A percentile compares a stretch with the other conserved stretches of the same genome.
phyloP scores from a whole-genome alignment of 2,113 vertebrate genomes.

The Ceuthmochares aereus region DNA sequence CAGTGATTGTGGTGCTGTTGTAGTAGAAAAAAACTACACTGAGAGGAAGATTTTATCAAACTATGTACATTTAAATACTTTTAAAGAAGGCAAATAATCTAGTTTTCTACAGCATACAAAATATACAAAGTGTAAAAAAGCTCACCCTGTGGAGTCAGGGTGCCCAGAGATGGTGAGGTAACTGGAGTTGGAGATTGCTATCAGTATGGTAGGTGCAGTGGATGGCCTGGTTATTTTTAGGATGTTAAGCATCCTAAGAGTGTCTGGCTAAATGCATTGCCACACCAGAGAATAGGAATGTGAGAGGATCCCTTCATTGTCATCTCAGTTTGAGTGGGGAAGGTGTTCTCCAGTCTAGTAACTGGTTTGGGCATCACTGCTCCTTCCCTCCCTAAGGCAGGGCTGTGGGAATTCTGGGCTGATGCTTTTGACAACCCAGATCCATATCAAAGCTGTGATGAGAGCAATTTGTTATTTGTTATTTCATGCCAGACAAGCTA shows the following conservation, averaged over 20 bases:
- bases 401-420: neutral
- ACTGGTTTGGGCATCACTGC: neutral
- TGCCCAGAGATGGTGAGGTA: neutral
- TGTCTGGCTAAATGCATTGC: neutral
- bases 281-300: neutral
- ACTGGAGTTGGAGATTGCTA: neutral
- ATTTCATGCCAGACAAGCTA: slow-evolving; percentile 1
- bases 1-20: neutral
- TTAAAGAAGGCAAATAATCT: neutral
- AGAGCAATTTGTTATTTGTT: slow-evolving; percentile 19
- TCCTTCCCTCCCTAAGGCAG: neutral
- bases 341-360: neutral
- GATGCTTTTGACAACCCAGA: neutral
- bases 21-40: neutral
- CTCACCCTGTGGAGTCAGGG: neutral
- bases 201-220: neutral
- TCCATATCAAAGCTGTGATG: neutral
- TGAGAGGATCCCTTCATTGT: neutral
- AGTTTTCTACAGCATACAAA: neutral
- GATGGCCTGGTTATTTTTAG: neutral
- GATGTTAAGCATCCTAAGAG: neutral
- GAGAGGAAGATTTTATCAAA: neutral
- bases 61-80: neutral
- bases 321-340: neutral
- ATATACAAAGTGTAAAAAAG: neutral